Evolutionary conservation across 2,113 vertebrate species (phyloP).

Genomic region (Chamaetylas fuelleborni): DNA sequence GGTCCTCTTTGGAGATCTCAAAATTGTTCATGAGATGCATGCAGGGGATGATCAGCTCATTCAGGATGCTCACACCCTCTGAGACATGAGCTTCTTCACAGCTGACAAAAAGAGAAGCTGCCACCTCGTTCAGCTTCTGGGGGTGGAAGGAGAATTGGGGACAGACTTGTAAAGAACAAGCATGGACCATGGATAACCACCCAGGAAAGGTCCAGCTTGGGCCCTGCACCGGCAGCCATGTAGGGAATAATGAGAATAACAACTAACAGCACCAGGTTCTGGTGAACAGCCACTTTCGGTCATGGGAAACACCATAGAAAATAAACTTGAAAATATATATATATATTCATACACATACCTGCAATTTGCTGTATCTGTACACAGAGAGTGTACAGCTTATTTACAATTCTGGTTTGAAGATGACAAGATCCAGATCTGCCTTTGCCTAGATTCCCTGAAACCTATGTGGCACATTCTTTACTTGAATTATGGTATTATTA

Average conservation of each 20-base stretch:
- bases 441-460: background rate
- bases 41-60: conserved; percentile 91
- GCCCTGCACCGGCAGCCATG: background rate
- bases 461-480: background rate
- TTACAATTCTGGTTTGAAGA: background rate
- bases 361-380: background rate
- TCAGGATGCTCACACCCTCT: conserved; percentile 85
- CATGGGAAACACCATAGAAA: background rate
- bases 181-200: fast-evolving
- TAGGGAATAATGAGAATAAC: background rate
- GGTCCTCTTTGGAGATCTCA: conserved; percentile 81
- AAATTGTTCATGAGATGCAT: conserved; percentile 90
- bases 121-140: conserved; percentile 88
- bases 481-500: background rate
- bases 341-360: background rate
- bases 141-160: background rate
- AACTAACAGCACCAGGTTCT: background rate
- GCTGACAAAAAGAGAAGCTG: conserved; percentile 84
- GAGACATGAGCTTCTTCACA: conserved; percentile 79
- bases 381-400: background rate
- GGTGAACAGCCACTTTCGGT: background rate
- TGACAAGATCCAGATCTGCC: background rate
- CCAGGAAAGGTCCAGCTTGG: background rate
- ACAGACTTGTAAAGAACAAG: background rate
- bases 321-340: background rate